phyloP scores from a whole-genome alignment of 2,797 vertebrate species.

The Ceryle rudis region DNA sequence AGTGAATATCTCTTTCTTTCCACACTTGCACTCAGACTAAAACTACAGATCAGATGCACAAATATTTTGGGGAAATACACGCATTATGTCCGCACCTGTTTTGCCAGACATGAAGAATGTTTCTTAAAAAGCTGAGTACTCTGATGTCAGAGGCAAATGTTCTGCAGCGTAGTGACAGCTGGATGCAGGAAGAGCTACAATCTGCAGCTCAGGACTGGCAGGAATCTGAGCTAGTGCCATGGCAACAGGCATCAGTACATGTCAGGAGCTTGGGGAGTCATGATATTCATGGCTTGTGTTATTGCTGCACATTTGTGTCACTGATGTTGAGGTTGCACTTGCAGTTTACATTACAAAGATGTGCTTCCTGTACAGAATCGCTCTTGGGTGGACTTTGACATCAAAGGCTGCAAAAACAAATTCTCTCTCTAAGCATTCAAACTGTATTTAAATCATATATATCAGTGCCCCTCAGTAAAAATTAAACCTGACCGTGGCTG shows the following conservation, averaged over 20 bases:
- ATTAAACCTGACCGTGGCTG: neutral
- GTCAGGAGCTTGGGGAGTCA: conserved; percentile 30
- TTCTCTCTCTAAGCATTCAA: neutral
- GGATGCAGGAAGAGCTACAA: conserved; percentile 29
- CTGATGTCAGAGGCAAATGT: conserved; percentile 48
- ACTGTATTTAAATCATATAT: neutral
- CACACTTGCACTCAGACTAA: neutral
- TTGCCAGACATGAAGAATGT: neutral
- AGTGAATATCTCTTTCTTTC: neutral
- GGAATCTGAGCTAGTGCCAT: conserved; percentile 50
- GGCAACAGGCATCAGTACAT: conserved; percentile 58
- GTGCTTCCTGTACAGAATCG: neutral
- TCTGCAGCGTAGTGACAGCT: conserved; percentile 27
- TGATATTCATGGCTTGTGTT: neutral
- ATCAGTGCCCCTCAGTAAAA: neutral
- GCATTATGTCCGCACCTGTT: neutral
- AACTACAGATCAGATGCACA: neutral
- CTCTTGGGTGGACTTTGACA: neutral
- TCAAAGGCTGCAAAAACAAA: neutral
- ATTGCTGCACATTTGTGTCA: neutral
- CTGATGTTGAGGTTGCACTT: neutral
- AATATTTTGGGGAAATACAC: neutral
- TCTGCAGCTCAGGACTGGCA: conserved; percentile 31
- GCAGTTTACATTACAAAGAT: neutral
- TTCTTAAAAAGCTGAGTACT: conserved; percentile 3